phyloP scores from a whole-genome alignment of 1,140 invertebrate genomes.

The Cotesia typhae region DNA sequence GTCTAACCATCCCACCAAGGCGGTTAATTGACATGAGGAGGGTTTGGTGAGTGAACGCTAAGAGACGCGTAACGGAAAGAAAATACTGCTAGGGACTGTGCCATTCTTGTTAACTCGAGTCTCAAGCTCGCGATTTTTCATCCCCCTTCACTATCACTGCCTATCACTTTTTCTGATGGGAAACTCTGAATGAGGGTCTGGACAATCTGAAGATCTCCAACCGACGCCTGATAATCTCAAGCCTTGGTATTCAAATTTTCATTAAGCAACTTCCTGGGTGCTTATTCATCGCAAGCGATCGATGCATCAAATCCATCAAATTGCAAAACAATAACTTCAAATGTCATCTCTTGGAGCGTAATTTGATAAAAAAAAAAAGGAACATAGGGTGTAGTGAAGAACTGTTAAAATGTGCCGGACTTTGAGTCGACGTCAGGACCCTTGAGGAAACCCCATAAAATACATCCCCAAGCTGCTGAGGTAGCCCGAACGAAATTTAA shows the following conservation, averaged over 20 bases:
- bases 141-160: conserved; percentile 47
- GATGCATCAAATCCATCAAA: no score
- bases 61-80: conserved; percentile 16
- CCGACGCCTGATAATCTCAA: no score
- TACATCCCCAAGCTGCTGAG: conserved; percentile 51
- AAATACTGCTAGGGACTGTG: conserved; percentile 33
- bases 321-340: no score
- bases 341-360: no score
- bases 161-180: conserved; percentile 2
- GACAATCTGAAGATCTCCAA: conserved; percentile 50
- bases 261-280: no score
- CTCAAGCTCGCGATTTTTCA: conserved; percentile 61
- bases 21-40: conserved; percentile 66
- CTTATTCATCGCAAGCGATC: no score
- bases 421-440: conserved; percentile 40
- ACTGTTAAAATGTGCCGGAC: conserved; percentile 44
- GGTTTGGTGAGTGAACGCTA: conserved; percentile 35
- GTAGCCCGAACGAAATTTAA: conserved; percentile 65
- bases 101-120: conserved; percentile 66
- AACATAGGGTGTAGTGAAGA: background rate
- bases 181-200: conserved; percentile 34
- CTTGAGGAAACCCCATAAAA: conserved; percentile 54
- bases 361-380: background rate
- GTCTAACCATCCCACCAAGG: conserved; percentile 46
- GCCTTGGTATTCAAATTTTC: no score